Conservation (phyloP, 1,140 invertebrate genomes). For the Euwallacea similis region DNA sequence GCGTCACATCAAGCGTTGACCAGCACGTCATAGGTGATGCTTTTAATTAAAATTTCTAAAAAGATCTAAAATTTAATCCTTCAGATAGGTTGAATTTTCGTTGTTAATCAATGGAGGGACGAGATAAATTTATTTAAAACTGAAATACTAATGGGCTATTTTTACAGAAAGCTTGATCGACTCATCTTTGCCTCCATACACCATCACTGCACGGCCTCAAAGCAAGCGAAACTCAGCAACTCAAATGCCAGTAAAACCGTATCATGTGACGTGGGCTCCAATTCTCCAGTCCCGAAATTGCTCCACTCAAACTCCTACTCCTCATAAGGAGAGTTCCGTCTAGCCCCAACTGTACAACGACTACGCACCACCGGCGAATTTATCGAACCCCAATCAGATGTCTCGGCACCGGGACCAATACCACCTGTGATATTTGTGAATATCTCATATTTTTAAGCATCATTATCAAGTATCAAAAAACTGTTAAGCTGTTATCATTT, state of each 20-base stretch:
- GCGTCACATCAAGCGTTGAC: too few species aligned
- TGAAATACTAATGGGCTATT: background rate
- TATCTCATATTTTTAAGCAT: slow-evolving; percentile 53
- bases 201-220: slow-evolving; percentile 50
- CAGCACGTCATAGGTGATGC: too few species aligned
- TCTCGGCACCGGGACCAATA: slow-evolving; percentile 54
- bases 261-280: slow-evolving; percentile 55
- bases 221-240: slow-evolving; percentile 53
- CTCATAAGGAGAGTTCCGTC: slow-evolving; percentile 54
- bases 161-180: slow-evolving; percentile 51
- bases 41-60: too few species aligned
- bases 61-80: too few species aligned
- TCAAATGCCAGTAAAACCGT: slow-evolving; percentile 54
- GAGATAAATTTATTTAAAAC: too few species aligned
- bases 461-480: slow-evolving; percentile 46
- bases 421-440: slow-evolving; percentile 56
- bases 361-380: slow-evolving; percentile 10
- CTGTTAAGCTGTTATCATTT: slow-evolving; percentile 51
- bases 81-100: too few species aligned
- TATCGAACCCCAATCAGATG: slow-evolving; percentile 49
- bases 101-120: too few species aligned
- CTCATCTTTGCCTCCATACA: slow-evolving; percentile 49
- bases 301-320: slow-evolving; percentile 52
- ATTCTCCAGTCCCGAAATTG: slow-evolving; percentile 52
- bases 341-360: slow-evolving; percentile 39